Base-by-base conservation (phyloP, 92 coral and sea anemone genomes). In the Epizoanthus ramosus region DNA sequence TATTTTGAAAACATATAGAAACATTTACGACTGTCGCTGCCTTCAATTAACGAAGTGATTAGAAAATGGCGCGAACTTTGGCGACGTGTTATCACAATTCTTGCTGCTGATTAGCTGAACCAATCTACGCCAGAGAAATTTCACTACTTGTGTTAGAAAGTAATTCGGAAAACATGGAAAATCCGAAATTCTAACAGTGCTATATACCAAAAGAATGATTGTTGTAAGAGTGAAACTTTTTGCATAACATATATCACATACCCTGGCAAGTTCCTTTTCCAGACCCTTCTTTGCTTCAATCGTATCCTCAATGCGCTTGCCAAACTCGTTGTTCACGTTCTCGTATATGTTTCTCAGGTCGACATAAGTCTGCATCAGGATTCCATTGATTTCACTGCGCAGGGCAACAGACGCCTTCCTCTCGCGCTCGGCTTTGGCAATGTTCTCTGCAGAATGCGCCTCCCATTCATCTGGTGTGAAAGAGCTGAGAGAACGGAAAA, bases 381-480 rank as follows among this genome's bases (percentile, higher is more conserved):
- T 95, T 53, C 98, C 97, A 66, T 95, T 95, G 83, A 95, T 95
- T 85, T 95, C 98, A 25, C 95, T 90, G 66, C 98, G 93, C 63
- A 95, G 86, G 25, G 95, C 97, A 37, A 95, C 98, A 31, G 98
- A 95, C 0, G 98, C 98, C 43, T 95, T 95, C 81, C 98, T 84
- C 56, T 95, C 98, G 3, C 98, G 92, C 47, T 95, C 98, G 0
- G 98, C 98, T 64, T 95, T 95, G 39, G 96, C 98, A 33, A 95
- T 93, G 84, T 95, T 95, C 75, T 95, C 95, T 22, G 95, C 89
- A n/a, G 98, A 88, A 68, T 93, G 92, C 1, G 92, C 94, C 68
- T 93, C 98, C 98, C 98, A 95, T 79, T 94, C 98, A 70, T 95
- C 98, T 16, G 95, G 95, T 6, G 98, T 95, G 68, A 94, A 95